Conservation (phyloP, 2,888 invertebrate species). For the Galerucella nymphaeae region DNA sequence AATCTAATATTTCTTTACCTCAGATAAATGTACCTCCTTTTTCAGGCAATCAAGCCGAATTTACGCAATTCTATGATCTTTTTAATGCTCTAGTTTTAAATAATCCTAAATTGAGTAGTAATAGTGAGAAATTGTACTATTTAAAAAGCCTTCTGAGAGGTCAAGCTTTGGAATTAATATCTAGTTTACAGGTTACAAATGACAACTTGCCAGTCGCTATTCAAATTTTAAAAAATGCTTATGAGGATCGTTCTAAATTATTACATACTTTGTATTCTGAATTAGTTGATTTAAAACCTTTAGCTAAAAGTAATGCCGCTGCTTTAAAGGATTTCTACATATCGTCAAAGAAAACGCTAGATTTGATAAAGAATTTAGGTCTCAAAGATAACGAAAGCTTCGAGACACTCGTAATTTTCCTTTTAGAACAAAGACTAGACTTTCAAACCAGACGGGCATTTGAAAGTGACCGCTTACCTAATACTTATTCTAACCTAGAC, state of each 20-base stretch:
- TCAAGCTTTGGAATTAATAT: conserved; percentile 1
- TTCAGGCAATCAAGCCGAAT: neutral
- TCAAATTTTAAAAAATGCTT: neutral
- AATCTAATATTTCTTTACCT: conserved; percentile 4
- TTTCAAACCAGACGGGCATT: no score
- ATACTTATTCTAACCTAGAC: conserved; percentile 2
- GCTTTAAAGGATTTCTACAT: neutral
- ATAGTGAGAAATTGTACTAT: conserved; percentile 7
- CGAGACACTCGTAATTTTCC: no score
- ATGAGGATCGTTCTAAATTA: conserved; percentile 4
- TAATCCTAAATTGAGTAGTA: neutral
- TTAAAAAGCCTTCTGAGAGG: conserved; percentile 6
- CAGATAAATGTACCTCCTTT: neutral
- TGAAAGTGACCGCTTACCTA: neutral
- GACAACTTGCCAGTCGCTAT: neutral
- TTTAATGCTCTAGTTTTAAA: conserved; percentile 1
- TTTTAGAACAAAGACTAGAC: no score
- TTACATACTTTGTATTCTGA: conserved; percentile 8
- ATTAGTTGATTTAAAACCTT: conserved; percentile 4
- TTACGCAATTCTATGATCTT: conserved; percentile 1
- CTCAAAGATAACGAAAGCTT: no score
- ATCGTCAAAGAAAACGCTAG: no score
- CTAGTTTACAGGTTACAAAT: neutral
- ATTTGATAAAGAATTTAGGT: no score
- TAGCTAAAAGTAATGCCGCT: conserved; percentile 2